These are phyloP conservation scores for Drosophila subpulchrella DNA, from an alignment of 1,140 invertebrate genomes.

Conservation along the genomic window DNA sequence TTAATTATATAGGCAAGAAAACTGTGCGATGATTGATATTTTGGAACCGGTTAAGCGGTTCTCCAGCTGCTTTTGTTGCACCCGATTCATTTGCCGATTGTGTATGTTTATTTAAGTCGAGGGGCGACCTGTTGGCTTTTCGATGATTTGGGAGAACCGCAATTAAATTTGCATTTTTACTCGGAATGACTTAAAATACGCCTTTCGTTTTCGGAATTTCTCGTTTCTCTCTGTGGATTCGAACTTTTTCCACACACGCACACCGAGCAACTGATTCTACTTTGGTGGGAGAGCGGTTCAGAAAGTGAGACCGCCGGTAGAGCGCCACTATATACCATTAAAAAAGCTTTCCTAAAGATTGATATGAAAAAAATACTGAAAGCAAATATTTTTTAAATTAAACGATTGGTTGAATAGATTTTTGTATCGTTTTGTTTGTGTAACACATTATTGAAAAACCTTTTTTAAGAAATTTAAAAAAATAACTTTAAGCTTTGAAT, in stretches of 20 bases:
- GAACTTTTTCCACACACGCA: constrained; percentile 37
- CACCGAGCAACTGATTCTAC: constrained; percentile 23
- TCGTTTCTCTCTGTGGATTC: constrained; percentile 3
- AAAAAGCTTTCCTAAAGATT: constrained; percentile 1
- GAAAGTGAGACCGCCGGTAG: neutral
- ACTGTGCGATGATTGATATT: constrained; percentile 22
- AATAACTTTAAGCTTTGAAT: too few relatives aligned
- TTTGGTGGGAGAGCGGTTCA: neutral
- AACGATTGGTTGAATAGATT: neutral
- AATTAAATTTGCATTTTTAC: constrained; percentile 34
- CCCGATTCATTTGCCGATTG: constrained; percentile 28
- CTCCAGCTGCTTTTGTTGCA: constrained; percentile 3
- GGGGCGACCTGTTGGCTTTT: constrained; percentile 32
- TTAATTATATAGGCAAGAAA: constrained; percentile 24
- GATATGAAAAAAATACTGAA: neutral
- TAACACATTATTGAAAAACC: too few relatives aligned
- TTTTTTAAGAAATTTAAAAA: too few relatives aligned
- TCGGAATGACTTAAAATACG: constrained; percentile 12
- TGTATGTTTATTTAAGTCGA: constrained; percentile 22
- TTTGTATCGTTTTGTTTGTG: neutral
- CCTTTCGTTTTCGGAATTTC: constrained; percentile 5
- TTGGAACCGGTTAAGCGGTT: constrained; percentile 45
- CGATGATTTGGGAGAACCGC: constrained; percentile 27
- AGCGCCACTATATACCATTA: neutral
- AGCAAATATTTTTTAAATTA: neutral